Conservation (phyloP, 37 sponge, comb jelly and placozoan genomes). For the Agelas oroides region DNA sequence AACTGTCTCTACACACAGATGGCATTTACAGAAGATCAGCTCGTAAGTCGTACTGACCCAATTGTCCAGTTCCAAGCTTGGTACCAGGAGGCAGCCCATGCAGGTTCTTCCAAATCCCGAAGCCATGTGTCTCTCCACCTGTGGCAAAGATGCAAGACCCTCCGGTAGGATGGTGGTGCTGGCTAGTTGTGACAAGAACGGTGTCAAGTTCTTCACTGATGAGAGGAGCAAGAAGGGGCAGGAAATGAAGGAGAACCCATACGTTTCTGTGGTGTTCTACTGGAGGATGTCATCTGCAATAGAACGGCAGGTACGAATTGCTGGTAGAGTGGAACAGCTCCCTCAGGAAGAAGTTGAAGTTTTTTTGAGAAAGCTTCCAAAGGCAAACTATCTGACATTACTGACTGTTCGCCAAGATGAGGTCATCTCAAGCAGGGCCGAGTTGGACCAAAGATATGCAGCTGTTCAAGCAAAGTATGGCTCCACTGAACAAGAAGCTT, state of each 20-base stretch:
- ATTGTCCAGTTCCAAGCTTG: slow-evolving; percentile 72
- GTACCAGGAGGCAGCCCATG: slow-evolving; percentile 71
- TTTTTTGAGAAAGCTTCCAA: slow-evolving; percentile 65
- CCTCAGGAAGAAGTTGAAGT: slow-evolving; percentile 46
- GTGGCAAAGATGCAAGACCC: slow-evolving; percentile 69
- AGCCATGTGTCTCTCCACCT: slow-evolving; percentile 75
- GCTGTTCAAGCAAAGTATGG: no score
- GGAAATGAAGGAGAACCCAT: slow-evolving; percentile 76
- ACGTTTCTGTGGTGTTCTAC: slow-evolving; percentile 76
- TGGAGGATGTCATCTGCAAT: slow-evolving; percentile 77
- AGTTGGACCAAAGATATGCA: no score
- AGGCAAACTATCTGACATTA: slow-evolving; percentile 25
- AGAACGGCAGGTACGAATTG: slow-evolving; percentile 81
- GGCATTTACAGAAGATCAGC: slow-evolving; percentile 66
- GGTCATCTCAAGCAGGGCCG: no score
- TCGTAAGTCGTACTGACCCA: slow-evolving; percentile 53
- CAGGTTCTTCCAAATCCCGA: slow-evolving; percentile 33
- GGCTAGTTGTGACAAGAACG: slow-evolving; percentile 54
- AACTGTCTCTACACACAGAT: no score
- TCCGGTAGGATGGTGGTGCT: slow-evolving; percentile 85
- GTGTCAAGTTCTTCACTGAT: slow-evolving; percentile 85
- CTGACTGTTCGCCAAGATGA: no score
- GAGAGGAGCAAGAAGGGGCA: slow-evolving; percentile 77
- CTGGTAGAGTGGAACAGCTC: slow-evolving; percentile 66
- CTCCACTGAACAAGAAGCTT: no score